Evolutionary conservation across 1,140 invertebrate genomes (phyloP).

Genomic region (Teleopsis dalmanni): DNA sequence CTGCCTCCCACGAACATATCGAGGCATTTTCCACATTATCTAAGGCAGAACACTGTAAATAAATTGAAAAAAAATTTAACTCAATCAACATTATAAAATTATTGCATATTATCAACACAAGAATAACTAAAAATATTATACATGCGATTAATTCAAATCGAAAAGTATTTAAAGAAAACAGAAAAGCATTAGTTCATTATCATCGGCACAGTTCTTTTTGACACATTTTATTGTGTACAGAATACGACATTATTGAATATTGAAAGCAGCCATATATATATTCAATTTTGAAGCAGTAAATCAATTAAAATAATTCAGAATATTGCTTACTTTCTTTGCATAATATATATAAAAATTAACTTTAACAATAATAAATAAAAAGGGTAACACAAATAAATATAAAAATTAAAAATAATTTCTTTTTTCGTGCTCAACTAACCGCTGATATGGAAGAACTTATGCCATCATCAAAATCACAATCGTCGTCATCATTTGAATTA

Average conservation of each 20-base stretch:
- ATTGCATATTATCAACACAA: not conserved
- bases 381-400: constrained; percentile 1
- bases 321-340: no score
- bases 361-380: no score
- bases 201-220: no score
- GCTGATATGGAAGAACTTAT: constrained; percentile 13
- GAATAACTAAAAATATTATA: not conserved
- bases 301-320: no score
- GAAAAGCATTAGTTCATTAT: no score
- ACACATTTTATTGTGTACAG: no score
- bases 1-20: constrained; percentile 69
- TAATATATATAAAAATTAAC: no score
- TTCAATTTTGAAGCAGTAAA: no score
- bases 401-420: constrained; percentile 3
- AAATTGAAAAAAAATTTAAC: constrained; percentile 1
- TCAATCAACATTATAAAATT: not conserved
- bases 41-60: constrained; percentile 38
- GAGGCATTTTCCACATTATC: constrained; percentile 50
- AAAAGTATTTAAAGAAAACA: no score
- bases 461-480: constrained; percentile 2
- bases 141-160: not conserved
- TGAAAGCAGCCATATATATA: no score
- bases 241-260: no score
- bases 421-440: constrained; percentile 16
- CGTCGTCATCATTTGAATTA: constrained; percentile 6